These are phyloP conservation scores for Crocodylus rhombifer DNA, from an alignment of 2,797 vertebrate species.

Conservation along the genomic window DNA sequence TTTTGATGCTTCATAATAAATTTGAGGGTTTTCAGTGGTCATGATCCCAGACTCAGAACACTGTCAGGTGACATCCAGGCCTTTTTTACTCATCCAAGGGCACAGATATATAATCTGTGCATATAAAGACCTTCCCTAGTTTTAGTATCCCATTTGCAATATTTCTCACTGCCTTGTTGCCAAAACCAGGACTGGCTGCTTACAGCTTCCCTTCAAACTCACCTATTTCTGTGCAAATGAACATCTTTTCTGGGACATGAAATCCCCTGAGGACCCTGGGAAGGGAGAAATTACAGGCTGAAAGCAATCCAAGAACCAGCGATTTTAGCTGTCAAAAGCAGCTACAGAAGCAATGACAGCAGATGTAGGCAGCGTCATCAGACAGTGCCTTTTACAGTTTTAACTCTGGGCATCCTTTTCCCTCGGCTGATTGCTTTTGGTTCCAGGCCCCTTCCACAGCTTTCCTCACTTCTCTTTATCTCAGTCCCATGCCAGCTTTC, in stretches of 20 bases:
- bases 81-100: background rate
- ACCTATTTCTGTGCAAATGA: background rate
- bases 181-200: background rate
- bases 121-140: background rate
- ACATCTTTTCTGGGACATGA: background rate
- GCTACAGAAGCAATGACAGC: background rate
- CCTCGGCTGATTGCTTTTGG: background rate
- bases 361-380: background rate
- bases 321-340: background rate
- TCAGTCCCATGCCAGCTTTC: background rate
- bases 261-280: background rate
- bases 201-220: background rate
- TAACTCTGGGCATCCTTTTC: background rate
- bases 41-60: background rate
- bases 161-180: background rate
- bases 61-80: background rate
- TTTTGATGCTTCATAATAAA: background rate
- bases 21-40: background rate
- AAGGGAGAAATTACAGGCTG: conserved; percentile 9
- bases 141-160: background rate
- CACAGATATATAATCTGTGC: background rate
- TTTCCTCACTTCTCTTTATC: background rate
- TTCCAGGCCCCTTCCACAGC: background rate
- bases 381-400: background rate
- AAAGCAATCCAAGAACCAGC: background rate